phyloP scores from a whole-genome alignment of 2,113 vertebrate species.

The Nycticryphes semicollaris region DNA sequence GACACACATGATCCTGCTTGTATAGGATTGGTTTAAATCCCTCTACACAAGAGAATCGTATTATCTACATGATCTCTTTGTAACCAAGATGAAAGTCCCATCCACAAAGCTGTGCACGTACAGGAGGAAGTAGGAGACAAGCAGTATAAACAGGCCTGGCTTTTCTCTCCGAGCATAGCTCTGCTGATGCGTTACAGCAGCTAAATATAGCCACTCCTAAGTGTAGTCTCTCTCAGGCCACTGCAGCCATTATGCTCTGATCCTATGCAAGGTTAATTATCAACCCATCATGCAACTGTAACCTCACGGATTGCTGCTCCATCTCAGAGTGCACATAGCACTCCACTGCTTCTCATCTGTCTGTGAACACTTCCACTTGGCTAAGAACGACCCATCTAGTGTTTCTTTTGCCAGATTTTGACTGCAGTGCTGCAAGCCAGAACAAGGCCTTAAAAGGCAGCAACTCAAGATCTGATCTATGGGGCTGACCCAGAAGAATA shows the following conservation, averaged over 20 bases:
- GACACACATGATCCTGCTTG: background rate
- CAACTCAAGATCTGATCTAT: background rate
- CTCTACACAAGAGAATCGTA: rapidly evolving
- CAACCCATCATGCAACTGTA: background rate
- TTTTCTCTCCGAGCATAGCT: background rate
- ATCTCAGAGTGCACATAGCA: background rate
- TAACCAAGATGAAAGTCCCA: background rate
- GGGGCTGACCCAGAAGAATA: background rate
- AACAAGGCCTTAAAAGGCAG: background rate
- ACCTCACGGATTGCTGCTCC: background rate
- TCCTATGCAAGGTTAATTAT: background rate
- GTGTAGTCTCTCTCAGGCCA: background rate
- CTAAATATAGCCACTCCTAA: background rate
- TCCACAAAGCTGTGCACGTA: rapidly evolving
- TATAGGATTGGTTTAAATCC: background rate
- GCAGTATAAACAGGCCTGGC: background rate
- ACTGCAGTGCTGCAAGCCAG: background rate
- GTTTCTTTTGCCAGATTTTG: background rate
- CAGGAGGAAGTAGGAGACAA: background rate
- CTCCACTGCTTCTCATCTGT: background rate
- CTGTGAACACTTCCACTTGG: background rate
- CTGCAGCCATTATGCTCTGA: background rate
- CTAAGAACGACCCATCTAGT: rapidly evolving
- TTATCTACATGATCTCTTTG: background rate
- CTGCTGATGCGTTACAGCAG: background rate